These are phyloP conservation scores for Apaloderma vittatum DNA, from an alignment of 2,113 vertebrate genomes.

Conservation along the genomic window DNA sequence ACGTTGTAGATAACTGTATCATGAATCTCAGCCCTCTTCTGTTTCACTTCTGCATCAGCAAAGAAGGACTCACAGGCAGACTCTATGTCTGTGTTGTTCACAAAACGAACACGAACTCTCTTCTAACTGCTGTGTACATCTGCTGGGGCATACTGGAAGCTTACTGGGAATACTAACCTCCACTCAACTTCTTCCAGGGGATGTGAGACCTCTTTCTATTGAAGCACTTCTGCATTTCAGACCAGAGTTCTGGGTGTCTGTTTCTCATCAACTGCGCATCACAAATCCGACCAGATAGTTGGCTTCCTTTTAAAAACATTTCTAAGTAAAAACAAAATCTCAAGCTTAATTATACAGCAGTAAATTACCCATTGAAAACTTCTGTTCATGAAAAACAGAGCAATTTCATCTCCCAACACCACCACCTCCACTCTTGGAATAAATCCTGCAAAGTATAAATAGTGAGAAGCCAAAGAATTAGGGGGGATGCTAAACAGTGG, in stretches of 20 bases:
- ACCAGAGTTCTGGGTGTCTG: neutral
- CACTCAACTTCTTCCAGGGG: neutral
- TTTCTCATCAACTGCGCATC: neutral
- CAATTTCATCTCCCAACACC: constrained; percentile 8
- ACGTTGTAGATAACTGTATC: fast-evolving
- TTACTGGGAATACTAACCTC: neutral
- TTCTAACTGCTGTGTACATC: too few species aligned
- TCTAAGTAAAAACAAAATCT: constrained; percentile 11
- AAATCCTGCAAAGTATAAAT: neutral
- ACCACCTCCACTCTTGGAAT: constrained; percentile 12
- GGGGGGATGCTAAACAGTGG: neutral
- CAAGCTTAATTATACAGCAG: neutral
- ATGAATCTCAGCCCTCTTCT: neutral
- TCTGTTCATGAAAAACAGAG: neutral
- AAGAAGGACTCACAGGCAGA: neutral
- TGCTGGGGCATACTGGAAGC: neutral
- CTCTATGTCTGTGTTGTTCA: neutral
- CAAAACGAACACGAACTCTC: neutral
- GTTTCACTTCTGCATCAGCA: neutral
- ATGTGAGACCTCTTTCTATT: neutral
- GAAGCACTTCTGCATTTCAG: neutral
- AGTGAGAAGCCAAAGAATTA: neutral
- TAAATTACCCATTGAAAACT: neutral
- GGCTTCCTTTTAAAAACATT: neutral
- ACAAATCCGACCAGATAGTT: neutral